A percentile compares a stretch with the other conserved stretches of the same genome.
Conservation (phyloP, 1,140 invertebrate genomes). For the Drosophila kohkoa region DNA sequence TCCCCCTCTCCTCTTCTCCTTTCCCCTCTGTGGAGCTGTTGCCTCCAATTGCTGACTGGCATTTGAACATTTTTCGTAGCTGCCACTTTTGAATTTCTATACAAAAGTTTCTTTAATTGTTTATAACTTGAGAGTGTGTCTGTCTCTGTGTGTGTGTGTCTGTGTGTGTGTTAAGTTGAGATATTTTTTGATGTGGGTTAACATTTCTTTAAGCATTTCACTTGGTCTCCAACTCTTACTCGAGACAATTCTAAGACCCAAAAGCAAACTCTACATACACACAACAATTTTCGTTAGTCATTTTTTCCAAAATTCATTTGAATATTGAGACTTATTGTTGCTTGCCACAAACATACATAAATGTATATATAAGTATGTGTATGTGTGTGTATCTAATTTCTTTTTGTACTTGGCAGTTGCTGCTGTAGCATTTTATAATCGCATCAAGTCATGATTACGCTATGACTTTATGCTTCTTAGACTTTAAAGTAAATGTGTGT, state of each 20-base stretch:
- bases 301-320: slow-evolving; percentile 74
- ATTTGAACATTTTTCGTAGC: slow-evolving; percentile 55
- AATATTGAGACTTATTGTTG: slow-evolving; percentile 71
- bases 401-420: slow-evolving; percentile 63
- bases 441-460: slow-evolving; percentile 82
- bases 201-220: slow-evolving; percentile 65
- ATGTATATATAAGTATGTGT: slow-evolving; percentile 6
- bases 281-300: slow-evolving; percentile 68
- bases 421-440: slow-evolving; percentile 71
- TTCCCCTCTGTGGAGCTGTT: slow-evolving; percentile 6
- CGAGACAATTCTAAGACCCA: slow-evolving; percentile 69
- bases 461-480: slow-evolving; percentile 58
- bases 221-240: slow-evolving; percentile 49
- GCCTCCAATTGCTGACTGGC: slow-evolving; percentile 53
- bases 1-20: not conserved
- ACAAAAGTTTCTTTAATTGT: slow-evolving; percentile 55
- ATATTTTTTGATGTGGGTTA: slow-evolving; percentile 73
- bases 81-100: slow-evolving; percentile 60
- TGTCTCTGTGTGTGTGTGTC: slow-evolving; percentile 11
- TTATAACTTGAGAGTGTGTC: slow-evolving; percentile 51
- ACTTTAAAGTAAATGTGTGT: slow-evolving; percentile 45
- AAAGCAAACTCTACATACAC: slow-evolving; percentile 18
- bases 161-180: slow-evolving; percentile 48
- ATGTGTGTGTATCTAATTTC: slow-evolving; percentile 77
- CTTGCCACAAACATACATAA: slow-evolving; percentile 49